Conservation (phyloP, 1,140 invertebrate genomes). For the Lasioglossum albipes region DNA sequence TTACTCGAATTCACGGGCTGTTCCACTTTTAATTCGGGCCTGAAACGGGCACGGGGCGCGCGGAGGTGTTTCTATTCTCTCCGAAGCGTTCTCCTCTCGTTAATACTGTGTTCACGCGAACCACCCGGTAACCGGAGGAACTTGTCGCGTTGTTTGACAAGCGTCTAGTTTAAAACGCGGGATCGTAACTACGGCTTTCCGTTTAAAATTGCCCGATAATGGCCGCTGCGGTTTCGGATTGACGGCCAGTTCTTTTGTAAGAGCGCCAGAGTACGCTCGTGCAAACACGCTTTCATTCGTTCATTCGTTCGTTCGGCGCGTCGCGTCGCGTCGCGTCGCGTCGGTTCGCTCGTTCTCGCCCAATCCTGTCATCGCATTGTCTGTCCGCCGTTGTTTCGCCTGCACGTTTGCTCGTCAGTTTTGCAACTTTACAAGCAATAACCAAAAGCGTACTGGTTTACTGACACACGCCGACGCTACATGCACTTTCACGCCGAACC, state of each 20-base stretch:
- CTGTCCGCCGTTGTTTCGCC: constrained; percentile 39
- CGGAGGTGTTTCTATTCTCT: not conserved
- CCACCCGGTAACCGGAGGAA: constrained; percentile 1
- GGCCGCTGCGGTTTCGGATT: constrained; percentile 52
- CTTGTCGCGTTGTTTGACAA: constrained; percentile 45
- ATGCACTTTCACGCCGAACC: constrained; percentile 33
- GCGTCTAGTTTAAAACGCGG: constrained; percentile 35
- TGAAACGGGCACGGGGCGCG: not conserved
- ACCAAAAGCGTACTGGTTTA: constrained; percentile 57
- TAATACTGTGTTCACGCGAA: constrained; percentile 37
- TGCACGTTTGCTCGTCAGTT: constrained; percentile 48
- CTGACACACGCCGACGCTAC: constrained; percentile 25
- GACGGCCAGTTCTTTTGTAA: constrained; percentile 56
- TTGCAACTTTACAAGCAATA: constrained; percentile 67
- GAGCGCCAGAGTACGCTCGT: constrained; percentile 11
- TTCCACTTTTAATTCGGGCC: not conserved
- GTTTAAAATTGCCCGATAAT: constrained; percentile 62
- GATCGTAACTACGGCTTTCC: constrained; percentile 48
- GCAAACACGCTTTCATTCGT: constrained; percentile 54
- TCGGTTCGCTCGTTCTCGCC: constrained; percentile 34
- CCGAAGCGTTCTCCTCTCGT: not conserved
- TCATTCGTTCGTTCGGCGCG: constrained; percentile 43
- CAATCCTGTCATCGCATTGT: constrained; percentile 55
- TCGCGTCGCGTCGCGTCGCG: not conserved
- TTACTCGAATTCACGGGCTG: not conserved